Evolutionary conservation across 2,797 vertebrate genomes (phyloP), one percentile per base, ranked within the genome.

Genomic region (Pipistrellus pygmaeus): DNA sequence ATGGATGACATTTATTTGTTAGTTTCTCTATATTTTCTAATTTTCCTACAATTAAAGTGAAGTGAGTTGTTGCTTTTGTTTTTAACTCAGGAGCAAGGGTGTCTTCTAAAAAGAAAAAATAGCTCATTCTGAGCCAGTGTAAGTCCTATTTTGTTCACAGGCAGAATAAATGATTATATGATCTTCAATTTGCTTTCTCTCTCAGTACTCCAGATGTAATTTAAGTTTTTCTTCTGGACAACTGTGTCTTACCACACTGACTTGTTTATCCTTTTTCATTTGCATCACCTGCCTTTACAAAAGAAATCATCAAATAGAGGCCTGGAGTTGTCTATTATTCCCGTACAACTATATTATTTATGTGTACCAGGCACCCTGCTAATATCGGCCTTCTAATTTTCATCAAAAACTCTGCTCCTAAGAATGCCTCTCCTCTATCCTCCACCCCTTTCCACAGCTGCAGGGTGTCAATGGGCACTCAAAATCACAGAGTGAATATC

Each of bases 91-190:
- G 68, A n/a, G 3, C 3, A 32, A 64, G 2, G 32, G 0, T 73
- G 25, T 86, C 73, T 88, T 78, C 21, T 35, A 82, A 73, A 86
- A 92, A 27, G 9, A 68, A 68, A 68, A 95, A 96, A 85, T 55
- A 76, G 62, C 77, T 44, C n/a, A 66, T 60, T 78, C 76, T 48
- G 71, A 95, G 38, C 62, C 20, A 15, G 41, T 44, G 27, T n/a
- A 72, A 88, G 41, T 80, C 53, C 44, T 53, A 25, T 44, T 88
- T 62, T 84, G 75, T n/a, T 91, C 60, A 92, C 14, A 51, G 32
- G 20, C 60, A 92, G 83, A 88, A 80, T 35, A 92, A 93, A 76
- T 13, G 6, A 72, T 91, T 81, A 27, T 20, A 32, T 38, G n/a
- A 88, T 75, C 41, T 64, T 90, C 13, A 44, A 44, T 68, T 73